These are phyloP conservation scores for Chrysolina haemoptera DNA, from an alignment of 2,888 invertebrate genomes.

Conservation along the genomic window DNA sequence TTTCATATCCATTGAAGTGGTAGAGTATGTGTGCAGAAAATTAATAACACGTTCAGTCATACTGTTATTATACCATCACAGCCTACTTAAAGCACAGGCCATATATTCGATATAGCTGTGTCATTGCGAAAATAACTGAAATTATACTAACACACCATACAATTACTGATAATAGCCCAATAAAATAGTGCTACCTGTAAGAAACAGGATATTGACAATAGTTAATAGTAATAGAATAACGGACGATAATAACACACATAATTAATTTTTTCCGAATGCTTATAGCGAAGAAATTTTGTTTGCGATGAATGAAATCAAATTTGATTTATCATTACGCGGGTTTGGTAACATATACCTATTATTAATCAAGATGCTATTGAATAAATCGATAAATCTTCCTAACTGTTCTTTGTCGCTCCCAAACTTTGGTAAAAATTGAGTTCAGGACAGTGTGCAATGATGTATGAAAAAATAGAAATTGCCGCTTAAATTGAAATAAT, in stretches of 20 bases:
- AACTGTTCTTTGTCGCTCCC: conserved; percentile 9
- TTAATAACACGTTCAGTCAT: conserved; percentile 10
- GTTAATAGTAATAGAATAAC: conserved; percentile 43
- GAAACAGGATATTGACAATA: conserved; percentile 30
- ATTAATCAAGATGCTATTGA: conserved; percentile 10
- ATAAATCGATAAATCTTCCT: background rate
- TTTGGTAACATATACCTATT: conserved; percentile 24
- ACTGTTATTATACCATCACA: conserved; percentile 3
- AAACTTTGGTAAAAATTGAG: background rate
- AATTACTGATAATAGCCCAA: conserved; percentile 27
- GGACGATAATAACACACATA: conserved; percentile 29
- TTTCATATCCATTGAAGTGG: background rate
- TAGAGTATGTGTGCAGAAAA: background rate
- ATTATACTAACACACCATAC: background rate
- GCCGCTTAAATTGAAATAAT: too few relatives aligned
- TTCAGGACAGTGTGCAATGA: background rate
- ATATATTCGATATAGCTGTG: conserved; percentile 23
- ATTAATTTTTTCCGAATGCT: conserved; percentile 10
- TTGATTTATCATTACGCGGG: conserved; percentile 20
- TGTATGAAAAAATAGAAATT: background rate
- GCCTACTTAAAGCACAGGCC: conserved; percentile 13
- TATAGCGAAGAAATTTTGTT: conserved; percentile 16
- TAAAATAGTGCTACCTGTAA: conserved; percentile 30
- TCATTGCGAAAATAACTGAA: conserved; percentile 27
- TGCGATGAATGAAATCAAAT: conserved; percentile 25